A percentile compares a stretch with the other conserved stretches of the same genome.
Conservation (phyloP, 1,140 invertebrate species). For the Trypoxylus dichotomus region DNA sequence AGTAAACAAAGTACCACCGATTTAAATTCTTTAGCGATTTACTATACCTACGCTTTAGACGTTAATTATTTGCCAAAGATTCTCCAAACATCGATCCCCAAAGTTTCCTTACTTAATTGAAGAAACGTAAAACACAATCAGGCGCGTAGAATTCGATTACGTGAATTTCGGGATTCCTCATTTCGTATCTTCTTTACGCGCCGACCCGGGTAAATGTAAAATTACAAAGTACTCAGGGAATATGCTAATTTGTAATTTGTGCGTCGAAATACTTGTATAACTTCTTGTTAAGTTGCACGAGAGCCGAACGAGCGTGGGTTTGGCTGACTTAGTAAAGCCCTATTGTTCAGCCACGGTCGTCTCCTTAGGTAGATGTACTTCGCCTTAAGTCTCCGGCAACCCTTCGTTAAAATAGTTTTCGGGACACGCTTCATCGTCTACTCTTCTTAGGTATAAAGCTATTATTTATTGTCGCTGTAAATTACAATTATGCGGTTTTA, state of each 20-base stretch:
- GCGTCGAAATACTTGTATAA: conserved; percentile 17
- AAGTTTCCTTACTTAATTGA: conserved; percentile 22
- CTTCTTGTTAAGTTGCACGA: conserved; percentile 19
- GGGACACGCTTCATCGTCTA: conserved; percentile 7
- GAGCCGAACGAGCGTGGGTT: background rate
- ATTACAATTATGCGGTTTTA: conserved; percentile 16
- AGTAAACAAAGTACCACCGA: background rate
- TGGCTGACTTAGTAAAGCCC: background rate
- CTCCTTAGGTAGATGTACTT: background rate
- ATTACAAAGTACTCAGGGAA: conserved; percentile 21
- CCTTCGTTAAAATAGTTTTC: background rate
- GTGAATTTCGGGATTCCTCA: conserved; percentile 16
- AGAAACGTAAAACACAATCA: conserved; percentile 12
- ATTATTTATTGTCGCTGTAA: conserved; percentile 18
- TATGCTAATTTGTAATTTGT: conserved; percentile 26
- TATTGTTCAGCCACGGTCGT: background rate
- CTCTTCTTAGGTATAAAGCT: background rate
- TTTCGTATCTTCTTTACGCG: conserved; percentile 21
- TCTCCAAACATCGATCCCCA: background rate
- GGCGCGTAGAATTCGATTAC: conserved; percentile 22
- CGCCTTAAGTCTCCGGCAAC: background rate
- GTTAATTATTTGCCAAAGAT: conserved; percentile 17
- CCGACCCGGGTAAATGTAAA: conserved; percentile 17
- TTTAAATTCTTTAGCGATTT: background rate
- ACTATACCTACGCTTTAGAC: background rate